Conservation (phyloP, 2,113 vertebrate genomes). For the Sander lucioperca region DNA sequence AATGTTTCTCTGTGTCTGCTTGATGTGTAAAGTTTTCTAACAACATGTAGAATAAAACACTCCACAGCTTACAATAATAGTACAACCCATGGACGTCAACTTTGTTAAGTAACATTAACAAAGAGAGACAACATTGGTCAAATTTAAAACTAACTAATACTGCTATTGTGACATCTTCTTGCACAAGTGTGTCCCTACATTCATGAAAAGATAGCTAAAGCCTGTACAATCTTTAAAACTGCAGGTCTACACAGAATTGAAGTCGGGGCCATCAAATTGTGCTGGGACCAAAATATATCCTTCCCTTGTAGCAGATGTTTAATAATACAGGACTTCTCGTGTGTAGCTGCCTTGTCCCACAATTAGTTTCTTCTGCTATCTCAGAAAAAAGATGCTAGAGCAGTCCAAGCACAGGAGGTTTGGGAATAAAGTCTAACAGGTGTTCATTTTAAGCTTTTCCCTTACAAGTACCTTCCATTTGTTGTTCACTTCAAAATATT, state of each 20-base stretch:
- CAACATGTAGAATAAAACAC: not conserved
- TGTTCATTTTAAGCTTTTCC: not conserved
- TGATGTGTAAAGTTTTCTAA: not conserved
- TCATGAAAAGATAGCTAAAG: not conserved
- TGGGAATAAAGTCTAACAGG: not conserved
- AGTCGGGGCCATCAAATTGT: not conserved
- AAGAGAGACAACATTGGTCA: not conserved
- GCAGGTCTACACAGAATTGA: not conserved
- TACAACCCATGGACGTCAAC: not conserved
- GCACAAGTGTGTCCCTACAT: too few relatives aligned
- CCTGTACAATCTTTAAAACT: not conserved
- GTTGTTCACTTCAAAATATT: not conserved
- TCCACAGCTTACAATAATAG: not conserved
- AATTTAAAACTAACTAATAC: not conserved
- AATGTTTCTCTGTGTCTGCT: not conserved
- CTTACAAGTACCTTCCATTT: not conserved
- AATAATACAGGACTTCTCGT: not conserved
- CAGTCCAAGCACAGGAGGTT: not conserved
- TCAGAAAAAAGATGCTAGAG: not conserved
- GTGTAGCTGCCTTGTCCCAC: not conserved
- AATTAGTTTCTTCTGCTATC: not conserved
- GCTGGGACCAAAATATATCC: not conserved
- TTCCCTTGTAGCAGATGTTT: not conserved
- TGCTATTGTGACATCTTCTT: too few relatives aligned
- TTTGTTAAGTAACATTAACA: too few relatives aligned